phyloP scores from a whole-genome alignment of 2,113 vertebrate species.

The Sus scrofa region DNA sequence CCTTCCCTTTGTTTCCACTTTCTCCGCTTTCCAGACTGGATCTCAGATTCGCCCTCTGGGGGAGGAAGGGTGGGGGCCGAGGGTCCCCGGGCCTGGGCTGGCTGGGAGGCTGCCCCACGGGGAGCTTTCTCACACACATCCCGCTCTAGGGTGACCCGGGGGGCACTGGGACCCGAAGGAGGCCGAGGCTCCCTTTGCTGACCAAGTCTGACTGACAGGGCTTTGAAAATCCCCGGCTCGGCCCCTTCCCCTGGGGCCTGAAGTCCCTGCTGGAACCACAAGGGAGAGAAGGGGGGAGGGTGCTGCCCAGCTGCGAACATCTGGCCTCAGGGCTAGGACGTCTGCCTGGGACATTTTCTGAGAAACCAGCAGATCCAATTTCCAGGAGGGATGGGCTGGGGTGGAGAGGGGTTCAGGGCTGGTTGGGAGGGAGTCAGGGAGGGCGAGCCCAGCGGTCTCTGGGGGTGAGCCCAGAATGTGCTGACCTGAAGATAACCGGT shows the following conservation, averaged over 20 bases:
- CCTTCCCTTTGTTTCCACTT: slow-evolving; percentile 83
- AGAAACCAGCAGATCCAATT: slow-evolving; percentile 31
- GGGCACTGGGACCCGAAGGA: not conserved
- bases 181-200: not conserved
- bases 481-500: not conserved
- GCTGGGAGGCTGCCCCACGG: not conserved
- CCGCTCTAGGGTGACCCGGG: not conserved
- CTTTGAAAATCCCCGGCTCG: slow-evolving; percentile 52
- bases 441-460: not conserved
- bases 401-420: not conserved
- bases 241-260: slow-evolving; percentile 37
- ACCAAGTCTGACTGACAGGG: not conserved
- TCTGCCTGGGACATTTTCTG: not conserved
- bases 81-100: not conserved
- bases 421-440: not conserved
- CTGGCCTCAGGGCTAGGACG: slow-evolving; percentile 51
- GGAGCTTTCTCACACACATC: not conserved
- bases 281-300: not conserved
- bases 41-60: slow-evolving; percentile 18
- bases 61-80: slow-evolving; percentile 31
- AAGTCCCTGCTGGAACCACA: not conserved
- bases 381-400: not conserved
- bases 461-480: not conserved
- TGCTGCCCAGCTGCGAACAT: slow-evolving; percentile 79
- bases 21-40: slow-evolving; percentile 67